phyloP scores from a whole-genome alignment of 2,797 vertebrate genomes.

The Rhinoraja longicauda region DNA sequence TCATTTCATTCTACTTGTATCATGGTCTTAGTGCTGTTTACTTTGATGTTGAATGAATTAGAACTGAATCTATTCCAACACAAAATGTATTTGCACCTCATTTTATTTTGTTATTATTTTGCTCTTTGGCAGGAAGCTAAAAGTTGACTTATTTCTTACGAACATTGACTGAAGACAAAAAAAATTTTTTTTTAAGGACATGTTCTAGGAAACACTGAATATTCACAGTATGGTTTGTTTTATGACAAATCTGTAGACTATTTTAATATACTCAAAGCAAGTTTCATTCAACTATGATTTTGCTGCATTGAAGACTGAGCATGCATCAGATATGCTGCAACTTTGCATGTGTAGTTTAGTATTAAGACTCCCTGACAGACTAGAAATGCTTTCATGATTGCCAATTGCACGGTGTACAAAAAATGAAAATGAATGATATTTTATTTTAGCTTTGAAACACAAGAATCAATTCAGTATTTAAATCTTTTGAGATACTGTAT shows the following conservation, averaged over 20 bases:
- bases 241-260: neutral
- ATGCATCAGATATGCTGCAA: neutral
- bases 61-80: neutral
- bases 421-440: neutral
- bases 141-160: neutral
- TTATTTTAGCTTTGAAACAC: neutral
- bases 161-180: no score
- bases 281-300: neutral
- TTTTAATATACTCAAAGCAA: neutral
- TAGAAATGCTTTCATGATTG: neutral
- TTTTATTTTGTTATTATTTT: neutral
- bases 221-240: neutral
- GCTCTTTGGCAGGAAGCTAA: neutral
- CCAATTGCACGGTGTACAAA: neutral
- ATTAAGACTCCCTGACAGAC: neutral
- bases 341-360: neutral
- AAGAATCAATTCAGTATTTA: neutral
- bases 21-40: neutral
- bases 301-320: neutral
- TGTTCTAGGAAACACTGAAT: neutral
- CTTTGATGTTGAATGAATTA: neutral
- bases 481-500: neutral
- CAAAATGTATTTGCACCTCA: neutral
- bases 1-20: neutral
- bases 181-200: neutral